Percentiles rank a stretch among this genome's conserved stretches.
phyloP scores from a whole-genome alignment of 2,888 invertebrate species.

The Dryomyza anilis region DNA sequence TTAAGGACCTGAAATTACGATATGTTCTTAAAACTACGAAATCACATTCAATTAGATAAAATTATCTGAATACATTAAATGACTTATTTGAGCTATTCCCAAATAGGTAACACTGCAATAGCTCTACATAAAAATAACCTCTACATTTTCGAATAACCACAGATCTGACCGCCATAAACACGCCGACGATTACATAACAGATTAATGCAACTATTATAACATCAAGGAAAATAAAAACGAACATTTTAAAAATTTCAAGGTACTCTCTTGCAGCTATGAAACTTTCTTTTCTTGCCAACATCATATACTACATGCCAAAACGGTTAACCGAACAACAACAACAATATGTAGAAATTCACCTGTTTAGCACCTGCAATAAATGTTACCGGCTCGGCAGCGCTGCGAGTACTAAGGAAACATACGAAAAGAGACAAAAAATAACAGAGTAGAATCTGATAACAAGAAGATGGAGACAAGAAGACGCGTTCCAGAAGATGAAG shows the following conservation, averaged over 20 bases:
- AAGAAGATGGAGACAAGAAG: not conserved
- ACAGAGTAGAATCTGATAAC: not conserved
- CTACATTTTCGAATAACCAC: not conserved
- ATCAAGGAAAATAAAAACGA: constrained; percentile 5
- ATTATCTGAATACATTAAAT: no score
- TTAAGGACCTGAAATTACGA: no score
- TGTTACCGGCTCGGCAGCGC: constrained; percentile 1
- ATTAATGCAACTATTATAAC: not conserved
- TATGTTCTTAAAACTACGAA: no score
- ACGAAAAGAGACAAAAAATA: not conserved
- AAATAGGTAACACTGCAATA: no score
- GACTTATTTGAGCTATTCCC: no score
- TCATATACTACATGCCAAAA: constrained; percentile 1
- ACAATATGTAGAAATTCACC: constrained; percentile 10
- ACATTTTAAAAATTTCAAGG: constrained; percentile 10
- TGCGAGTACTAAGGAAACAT: not conserved
- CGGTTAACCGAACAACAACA: constrained; percentile 10
- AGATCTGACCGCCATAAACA: not conserved
- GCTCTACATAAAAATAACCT: no score
- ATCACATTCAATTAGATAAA: no score
- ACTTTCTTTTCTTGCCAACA: constrained; percentile 19
- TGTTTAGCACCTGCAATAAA: constrained; percentile 19
- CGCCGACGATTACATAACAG: constrained; percentile 1
- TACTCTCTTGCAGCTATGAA: not conserved
- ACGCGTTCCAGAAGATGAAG: not conserved